A percentile compares a stretch with the other conserved stretches of the same genome.
Conservation (phyloP, 2,113 vertebrate genomes). For the Otus sunia region DNA sequence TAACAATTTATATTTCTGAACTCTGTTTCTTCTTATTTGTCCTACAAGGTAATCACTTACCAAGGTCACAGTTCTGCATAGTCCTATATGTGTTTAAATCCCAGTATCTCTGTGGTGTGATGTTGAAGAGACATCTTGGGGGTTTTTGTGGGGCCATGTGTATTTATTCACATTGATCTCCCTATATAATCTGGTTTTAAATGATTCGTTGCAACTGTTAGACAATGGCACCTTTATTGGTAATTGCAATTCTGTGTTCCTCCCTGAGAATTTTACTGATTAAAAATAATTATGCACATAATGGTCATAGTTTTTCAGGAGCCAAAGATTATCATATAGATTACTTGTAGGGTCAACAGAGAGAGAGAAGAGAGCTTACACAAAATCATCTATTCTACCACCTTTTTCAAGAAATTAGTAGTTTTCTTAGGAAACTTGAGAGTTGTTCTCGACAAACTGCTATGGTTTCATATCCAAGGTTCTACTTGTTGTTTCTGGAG, state of each 20-base stretch:
- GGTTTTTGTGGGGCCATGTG: rapidly evolving
- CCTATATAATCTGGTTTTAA: not conserved
- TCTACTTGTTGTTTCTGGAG: not conserved
- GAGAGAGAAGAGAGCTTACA: not conserved
- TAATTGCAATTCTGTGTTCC: not conserved
- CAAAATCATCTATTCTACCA: not conserved
- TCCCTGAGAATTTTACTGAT: not conserved
- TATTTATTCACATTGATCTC: not conserved
- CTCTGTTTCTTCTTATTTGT: not conserved
- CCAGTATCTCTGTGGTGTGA: not conserved
- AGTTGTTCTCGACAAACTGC: not conserved
- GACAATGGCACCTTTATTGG: not conserved
- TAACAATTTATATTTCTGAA: not conserved
- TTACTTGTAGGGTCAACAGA: not conserved
- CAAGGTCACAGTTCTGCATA: not conserved
- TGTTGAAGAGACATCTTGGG: not conserved
- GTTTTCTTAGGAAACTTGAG: not conserved
- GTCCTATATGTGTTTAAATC: not conserved
- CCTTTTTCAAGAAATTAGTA: not conserved
- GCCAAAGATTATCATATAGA: not conserved
- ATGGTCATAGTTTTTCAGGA: not conserved
- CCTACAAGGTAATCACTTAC: not conserved
- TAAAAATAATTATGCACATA: not conserved
- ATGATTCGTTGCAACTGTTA: not conserved
- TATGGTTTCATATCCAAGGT: rapidly evolving